A percentile compares a stretch with the other conserved stretches of the same genome.
Evolutionary conservation across 2,113 vertebrate species (phyloP).

Genomic region (Chlorodrepanis virens): DNA sequence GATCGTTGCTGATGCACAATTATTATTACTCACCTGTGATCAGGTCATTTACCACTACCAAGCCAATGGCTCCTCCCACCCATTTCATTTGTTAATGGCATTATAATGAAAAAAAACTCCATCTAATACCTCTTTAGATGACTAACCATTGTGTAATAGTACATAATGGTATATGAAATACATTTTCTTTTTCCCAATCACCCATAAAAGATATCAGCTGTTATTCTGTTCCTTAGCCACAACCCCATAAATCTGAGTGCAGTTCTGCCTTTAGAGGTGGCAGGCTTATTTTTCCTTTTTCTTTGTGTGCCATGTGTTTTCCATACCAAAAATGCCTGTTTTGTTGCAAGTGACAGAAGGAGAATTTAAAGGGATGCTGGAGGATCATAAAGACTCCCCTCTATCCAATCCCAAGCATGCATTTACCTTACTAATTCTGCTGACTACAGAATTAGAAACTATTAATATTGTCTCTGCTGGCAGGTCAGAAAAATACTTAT

Average conservation of each 20-base stretch:
- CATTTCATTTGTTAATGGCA: slow-evolving; percentile 27
- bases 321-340: slow-evolving; percentile 57
- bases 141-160: not conserved
- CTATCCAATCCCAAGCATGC: slow-evolving; percentile 10
- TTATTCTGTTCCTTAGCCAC: slow-evolving; percentile 7
- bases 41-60: slow-evolving; percentile 31
- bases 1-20: not conserved
- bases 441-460: slow-evolving; percentile 66
- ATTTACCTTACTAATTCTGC: slow-evolving; percentile 38
- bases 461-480: slow-evolving; percentile 59
- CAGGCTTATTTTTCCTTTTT: slow-evolving; percentile 39
- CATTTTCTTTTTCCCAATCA: not conserved
- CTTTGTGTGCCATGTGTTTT: slow-evolving; percentile 42
- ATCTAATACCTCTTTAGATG: slow-evolving; percentile 9
- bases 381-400: slow-evolving; percentile 33
- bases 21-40: slow-evolving; percentile 52
- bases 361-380: slow-evolving; percentile 52
- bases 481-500: slow-evolving; percentile 66
- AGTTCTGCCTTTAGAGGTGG: slow-evolving; percentile 15
- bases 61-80: slow-evolving; percentile 27
- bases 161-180: slow-evolving; percentile 11
- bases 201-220: slow-evolving; percentile 15
- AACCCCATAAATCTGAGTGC: slow-evolving; percentile 18
- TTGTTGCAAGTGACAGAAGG: slow-evolving; percentile 51
- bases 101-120: slow-evolving; percentile 38